phyloP scores from a whole-genome alignment of 2,113 vertebrate genomes.

The Oreochromis aureus region DNA sequence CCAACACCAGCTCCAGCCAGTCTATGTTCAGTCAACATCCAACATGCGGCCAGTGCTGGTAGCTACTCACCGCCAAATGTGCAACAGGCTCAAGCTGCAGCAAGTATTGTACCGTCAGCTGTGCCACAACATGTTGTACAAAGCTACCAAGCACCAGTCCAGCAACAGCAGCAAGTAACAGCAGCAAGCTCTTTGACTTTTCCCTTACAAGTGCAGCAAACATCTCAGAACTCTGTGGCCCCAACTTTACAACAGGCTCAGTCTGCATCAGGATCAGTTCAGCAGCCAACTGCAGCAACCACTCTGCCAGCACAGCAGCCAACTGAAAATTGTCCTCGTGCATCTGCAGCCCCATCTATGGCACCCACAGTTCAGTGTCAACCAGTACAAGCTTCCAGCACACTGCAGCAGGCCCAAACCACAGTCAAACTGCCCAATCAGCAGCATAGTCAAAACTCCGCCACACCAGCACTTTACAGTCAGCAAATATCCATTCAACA shows the following conservation, averaged over 20 bases:
- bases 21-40: slow-evolving; percentile 66
- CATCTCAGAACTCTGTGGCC: slow-evolving; percentile 19
- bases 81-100: slow-evolving; percentile 28
- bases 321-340: slow-evolving; percentile 31
- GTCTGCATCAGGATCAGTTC: slow-evolving; percentile 9
- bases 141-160: slow-evolving; percentile 35
- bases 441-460: slow-evolving; percentile 38
- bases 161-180: slow-evolving; percentile 36
- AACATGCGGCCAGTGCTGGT: slow-evolving; percentile 31
- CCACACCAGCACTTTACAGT: slow-evolving; percentile 49
- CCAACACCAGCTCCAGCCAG: slow-evolving; percentile 10
- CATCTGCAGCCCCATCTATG: neutral
- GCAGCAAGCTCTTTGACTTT: slow-evolving; percentile 7
- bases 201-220: slow-evolving; percentile 27
- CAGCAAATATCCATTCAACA: slow-evolving; percentile 42
- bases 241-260: slow-evolving; percentile 17
- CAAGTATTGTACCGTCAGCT: slow-evolving; percentile 10
- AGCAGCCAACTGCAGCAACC: slow-evolving; percentile 14
- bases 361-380: slow-evolving; percentile 27
- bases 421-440: slow-evolving; percentile 23
- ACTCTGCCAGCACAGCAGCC: slow-evolving; percentile 30
- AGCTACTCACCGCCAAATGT: neutral
- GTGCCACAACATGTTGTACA: slow-evolving; percentile 44
- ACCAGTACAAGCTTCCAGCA: slow-evolving; percentile 18
- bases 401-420: slow-evolving; percentile 26